Conservation (phyloP, 2,113 vertebrate species). For the Crotalus viridis region DNA sequence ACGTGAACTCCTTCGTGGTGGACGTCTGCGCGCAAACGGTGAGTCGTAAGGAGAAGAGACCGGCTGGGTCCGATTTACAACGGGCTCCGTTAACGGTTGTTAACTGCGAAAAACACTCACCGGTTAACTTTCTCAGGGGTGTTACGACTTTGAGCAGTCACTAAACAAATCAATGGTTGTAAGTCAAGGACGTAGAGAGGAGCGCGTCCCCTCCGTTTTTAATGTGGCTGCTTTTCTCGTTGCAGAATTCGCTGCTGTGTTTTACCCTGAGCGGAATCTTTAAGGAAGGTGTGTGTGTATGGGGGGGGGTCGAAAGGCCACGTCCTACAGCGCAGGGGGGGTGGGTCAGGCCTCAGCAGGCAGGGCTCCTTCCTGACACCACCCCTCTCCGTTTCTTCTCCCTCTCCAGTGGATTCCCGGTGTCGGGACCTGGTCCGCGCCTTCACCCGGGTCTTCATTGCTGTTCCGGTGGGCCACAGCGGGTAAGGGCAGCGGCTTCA, state of each 20-base stretch:
- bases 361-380: background rate
- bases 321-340: background rate
- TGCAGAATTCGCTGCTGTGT: conserved; percentile 81
- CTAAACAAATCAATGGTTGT: too few relatives aligned
- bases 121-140: too few relatives aligned
- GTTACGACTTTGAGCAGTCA: too few relatives aligned
- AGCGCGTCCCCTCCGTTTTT: background rate
- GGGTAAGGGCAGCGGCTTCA: conserved; percentile 70
- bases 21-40: conserved; percentile 87
- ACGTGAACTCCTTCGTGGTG: conserved; percentile 80
- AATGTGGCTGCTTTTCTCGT: background rate
- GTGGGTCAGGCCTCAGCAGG: background rate
- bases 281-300: conserved; percentile 79
- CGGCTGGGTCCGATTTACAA: rapidly evolving
- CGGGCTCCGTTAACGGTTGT: too few relatives aligned
- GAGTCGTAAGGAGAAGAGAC: conserved; percentile 31
- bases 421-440: conserved; percentile 79
- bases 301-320: rapidly evolving
- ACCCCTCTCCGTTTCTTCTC: rapidly evolving
- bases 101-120: too few relatives aligned
- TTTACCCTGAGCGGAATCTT: conserved; percentile 88
- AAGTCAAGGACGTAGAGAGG: too few relatives aligned
- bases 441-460: conserved; percentile 85
- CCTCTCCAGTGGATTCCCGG: conserved; percentile 77
- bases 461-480: conserved; percentile 81